phyloP scores from a whole-genome alignment of 1,140 invertebrate genomes.

The Samia ricini region DNA sequence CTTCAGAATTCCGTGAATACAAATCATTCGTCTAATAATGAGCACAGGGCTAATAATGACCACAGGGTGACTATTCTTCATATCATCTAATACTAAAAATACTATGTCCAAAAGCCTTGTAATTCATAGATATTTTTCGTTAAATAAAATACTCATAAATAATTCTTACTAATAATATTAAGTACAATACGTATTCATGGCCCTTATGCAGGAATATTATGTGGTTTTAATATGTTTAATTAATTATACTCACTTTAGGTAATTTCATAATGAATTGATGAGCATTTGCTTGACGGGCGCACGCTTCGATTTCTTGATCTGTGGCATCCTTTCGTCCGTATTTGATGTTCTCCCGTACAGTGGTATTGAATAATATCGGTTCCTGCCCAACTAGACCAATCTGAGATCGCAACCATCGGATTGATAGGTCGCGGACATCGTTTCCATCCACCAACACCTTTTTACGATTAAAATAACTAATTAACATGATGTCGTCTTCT shows the following conservation, averaged over 20 bases:
- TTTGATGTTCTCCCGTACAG: slow-evolving; percentile 83
- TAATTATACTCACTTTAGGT: slow-evolving; percentile 84
- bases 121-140: background rate
- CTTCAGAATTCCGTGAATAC: too few species aligned
- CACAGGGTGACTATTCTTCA: too few species aligned
- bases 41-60: too few species aligned
- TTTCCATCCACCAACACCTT: slow-evolving; percentile 82
- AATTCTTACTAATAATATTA: background rate
- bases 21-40: too few species aligned
- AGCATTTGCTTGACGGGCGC: slow-evolving; percentile 86
- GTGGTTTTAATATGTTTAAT: too few species aligned
- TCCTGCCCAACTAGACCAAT: slow-evolving; percentile 91
- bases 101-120: too few species aligned
- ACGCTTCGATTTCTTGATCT: slow-evolving; percentile 80
- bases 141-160: background rate
- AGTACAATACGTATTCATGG: too few species aligned
- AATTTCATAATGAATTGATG: slow-evolving; percentile 88
- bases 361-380: slow-evolving; percentile 86
- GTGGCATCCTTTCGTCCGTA: slow-evolving; percentile 83
- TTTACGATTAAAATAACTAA: slow-evolving; percentile 23
- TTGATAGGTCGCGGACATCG: slow-evolving; percentile 82
- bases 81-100: too few species aligned
- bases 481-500: too few species aligned
- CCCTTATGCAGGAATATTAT: too few species aligned
- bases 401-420: slow-evolving; percentile 84